A percentile compares a stretch with the other conserved stretches of the same genome.
Evolutionary conservation across 2,113 vertebrate species (phyloP).

Genomic region (Colossoma macropomum): DNA sequence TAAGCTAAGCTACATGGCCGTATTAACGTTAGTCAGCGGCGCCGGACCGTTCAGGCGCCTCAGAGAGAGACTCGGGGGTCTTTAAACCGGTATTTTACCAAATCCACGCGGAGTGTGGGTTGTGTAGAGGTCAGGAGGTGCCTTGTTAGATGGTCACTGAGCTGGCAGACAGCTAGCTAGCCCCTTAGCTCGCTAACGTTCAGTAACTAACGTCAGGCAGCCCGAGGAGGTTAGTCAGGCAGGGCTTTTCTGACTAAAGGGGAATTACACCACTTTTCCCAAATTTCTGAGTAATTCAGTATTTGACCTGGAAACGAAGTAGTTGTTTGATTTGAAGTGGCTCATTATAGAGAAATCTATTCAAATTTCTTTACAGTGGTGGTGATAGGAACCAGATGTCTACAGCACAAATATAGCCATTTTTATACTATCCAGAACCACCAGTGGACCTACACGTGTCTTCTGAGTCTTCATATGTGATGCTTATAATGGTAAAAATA

Average conservation of each 20-base stretch:
- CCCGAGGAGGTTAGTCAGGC: not conserved
- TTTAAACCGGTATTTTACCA: not conserved
- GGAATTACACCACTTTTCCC: too few species aligned
- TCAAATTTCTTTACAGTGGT: too few species aligned
- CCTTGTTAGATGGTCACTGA: not conserved
- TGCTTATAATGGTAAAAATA: too few species aligned
- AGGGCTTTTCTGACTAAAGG: too few species aligned
- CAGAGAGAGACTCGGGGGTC: not conserved
- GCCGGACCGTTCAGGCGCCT: not conserved
- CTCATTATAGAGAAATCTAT: not conserved
- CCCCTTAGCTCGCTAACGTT: not conserved
- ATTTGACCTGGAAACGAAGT: too few species aligned
- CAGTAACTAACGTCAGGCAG: not conserved
- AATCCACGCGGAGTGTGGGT: not conserved
- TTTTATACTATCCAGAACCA: too few species aligned
- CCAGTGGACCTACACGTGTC: too few species aligned
- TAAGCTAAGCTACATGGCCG: not conserved
- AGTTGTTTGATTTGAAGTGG: too few species aligned
- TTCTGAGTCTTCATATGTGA: too few species aligned
- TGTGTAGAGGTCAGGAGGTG: not conserved
- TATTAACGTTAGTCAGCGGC: not conserved
- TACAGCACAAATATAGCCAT: too few species aligned
- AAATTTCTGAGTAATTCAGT: too few species aligned
- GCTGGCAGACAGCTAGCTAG: not conserved
- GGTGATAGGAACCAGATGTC: too few species aligned